These are phyloP conservation scores for Alloscopus bannaensis DNA, from an alignment of 2,888 invertebrate species.

Conservation along the genomic window DNA sequence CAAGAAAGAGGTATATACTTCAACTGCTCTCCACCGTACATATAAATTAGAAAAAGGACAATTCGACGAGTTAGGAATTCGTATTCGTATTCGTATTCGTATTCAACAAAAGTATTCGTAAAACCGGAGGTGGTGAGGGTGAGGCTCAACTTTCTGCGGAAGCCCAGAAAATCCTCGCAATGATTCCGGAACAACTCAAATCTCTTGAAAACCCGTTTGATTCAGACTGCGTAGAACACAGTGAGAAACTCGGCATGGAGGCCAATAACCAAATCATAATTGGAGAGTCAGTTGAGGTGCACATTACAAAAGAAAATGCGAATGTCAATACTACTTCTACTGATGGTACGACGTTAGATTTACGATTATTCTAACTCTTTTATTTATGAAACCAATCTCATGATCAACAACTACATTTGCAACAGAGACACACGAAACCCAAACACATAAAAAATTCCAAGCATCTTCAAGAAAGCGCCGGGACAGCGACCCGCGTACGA, in stretches of 20 bases:
- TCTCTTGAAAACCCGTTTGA: conserved; percentile 2
- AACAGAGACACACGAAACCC: neutral
- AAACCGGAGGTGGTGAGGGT: neutral
- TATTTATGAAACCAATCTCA: neutral
- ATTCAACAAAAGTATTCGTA: neutral
- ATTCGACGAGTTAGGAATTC: too few relatives aligned
- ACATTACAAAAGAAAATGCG: neutral
- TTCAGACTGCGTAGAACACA: too few relatives aligned
- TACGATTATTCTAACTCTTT: too few relatives aligned
- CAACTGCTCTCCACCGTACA: neutral
- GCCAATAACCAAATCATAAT: neutral
- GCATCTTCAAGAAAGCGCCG: neutral
- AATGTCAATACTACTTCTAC: neutral
- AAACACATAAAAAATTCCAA: neutral
- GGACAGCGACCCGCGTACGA: neutral
- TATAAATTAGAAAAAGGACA: too few relatives aligned
- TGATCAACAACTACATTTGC: too few relatives aligned
- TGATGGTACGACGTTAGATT: neutral
- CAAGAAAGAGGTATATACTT: conserved; percentile 17
- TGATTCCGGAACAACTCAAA: conserved; percentile 11
- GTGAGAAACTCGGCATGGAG: too few relatives aligned
- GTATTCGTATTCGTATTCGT: neutral
- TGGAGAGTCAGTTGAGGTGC: neutral
- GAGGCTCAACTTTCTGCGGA: neutral
- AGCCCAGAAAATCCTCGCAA: neutral